phyloP scores from a whole-genome alignment of 2,888 invertebrate species.

The Griposia aprilina region DNA sequence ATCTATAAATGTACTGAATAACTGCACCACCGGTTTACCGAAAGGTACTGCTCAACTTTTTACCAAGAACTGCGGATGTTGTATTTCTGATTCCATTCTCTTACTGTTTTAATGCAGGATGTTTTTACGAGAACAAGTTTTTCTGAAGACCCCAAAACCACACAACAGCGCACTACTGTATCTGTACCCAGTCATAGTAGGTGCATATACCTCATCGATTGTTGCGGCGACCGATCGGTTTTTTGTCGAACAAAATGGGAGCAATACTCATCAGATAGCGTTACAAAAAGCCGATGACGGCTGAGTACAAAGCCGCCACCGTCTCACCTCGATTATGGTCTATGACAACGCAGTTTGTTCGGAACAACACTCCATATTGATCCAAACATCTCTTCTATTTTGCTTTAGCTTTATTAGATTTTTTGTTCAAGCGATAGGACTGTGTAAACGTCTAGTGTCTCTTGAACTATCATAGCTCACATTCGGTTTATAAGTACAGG shows the following conservation, averaged over 20 bases:
- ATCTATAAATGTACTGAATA: not conserved
- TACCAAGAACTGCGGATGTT: constrained; percentile 27
- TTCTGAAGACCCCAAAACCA: constrained; percentile 47
- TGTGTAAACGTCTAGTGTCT: constrained; percentile 72
- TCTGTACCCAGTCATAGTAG: constrained; percentile 56
- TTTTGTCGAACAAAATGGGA: constrained; percentile 88
- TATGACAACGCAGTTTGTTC: constrained; percentile 89
- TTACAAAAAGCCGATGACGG: constrained; percentile 88
- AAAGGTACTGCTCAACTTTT: constrained; percentile 23
- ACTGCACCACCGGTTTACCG: not conserved
- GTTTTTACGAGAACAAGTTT: constrained; percentile 54
- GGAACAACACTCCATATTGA: constrained; percentile 90
- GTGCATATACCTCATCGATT: constrained; percentile 67
- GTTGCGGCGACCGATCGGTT: constrained; percentile 75
- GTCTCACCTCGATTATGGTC: constrained; percentile 89
- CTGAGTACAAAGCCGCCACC: constrained; percentile 87
- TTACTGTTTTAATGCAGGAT: constrained; percentile 54
- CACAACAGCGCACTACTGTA: constrained; percentile 61
- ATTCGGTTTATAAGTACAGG: constrained; percentile 43
- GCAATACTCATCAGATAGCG: constrained; percentile 90
- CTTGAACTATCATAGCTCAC: constrained; percentile 55
- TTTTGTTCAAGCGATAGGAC: constrained; percentile 78
- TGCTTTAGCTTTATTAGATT: constrained; percentile 87
- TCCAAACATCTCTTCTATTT: constrained; percentile 89
- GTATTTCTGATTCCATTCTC: constrained; percentile 41